Conservation (phyloP, 2,113 vertebrate species). For the Scytalopus superciliaris region DNA sequence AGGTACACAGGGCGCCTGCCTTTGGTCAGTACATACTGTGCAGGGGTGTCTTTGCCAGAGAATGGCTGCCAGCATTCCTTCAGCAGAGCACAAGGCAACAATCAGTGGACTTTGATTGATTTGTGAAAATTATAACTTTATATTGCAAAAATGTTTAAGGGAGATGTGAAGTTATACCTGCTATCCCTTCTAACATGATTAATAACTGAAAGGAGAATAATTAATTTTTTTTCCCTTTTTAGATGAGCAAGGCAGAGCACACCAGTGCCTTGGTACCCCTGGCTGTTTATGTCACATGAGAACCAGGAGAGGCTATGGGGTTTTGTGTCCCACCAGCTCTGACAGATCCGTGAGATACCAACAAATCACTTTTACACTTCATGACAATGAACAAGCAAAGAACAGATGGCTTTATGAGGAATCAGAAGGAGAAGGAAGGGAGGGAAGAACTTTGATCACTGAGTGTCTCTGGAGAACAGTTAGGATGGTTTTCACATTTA, state of each 20-base stretch:
- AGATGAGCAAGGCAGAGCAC: rapidly evolving
- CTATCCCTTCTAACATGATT: neutral
- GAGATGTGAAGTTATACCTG: neutral
- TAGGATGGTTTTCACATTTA: neutral
- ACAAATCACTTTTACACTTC: neutral
- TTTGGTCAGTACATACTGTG: neutral
- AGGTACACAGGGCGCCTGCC: neutral
- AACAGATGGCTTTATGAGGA: rapidly evolving
- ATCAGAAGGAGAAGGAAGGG: neutral
- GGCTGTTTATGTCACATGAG: rapidly evolving
- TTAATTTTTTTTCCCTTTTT: neutral
- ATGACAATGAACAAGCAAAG: neutral
- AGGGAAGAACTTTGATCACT: neutral
- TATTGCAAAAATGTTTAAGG: neutral
- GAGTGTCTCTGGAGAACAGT: neutral
- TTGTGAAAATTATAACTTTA: neutral
- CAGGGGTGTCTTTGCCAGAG: neutral
- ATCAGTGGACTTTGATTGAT: neutral
- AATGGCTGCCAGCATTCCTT: neutral
- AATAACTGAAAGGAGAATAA: neutral
- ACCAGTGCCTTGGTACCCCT: neutral
- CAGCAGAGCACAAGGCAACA: neutral
- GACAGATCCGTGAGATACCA: neutral
- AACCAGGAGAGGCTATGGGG: neutral
- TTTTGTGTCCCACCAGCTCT: neutral